Evolutionary conservation across 2,888 invertebrate species (phyloP).

Genomic region (Drosophila macrospina): DNA sequence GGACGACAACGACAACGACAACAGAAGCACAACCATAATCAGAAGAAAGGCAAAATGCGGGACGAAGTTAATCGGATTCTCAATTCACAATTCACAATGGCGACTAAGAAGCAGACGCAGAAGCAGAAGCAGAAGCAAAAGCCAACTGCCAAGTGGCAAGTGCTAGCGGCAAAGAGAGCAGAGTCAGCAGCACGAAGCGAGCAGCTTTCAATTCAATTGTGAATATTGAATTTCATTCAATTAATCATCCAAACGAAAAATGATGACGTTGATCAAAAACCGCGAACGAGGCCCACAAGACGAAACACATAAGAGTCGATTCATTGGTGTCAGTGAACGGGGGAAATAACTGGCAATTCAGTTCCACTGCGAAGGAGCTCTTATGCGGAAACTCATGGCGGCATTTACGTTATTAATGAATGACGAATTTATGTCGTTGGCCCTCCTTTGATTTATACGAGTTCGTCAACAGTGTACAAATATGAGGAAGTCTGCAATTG

Average conservation of each 20-base stretch:
- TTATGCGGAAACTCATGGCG: constrained; percentile 32
- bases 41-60: constrained; percentile 1
- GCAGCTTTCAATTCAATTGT: constrained; percentile 66
- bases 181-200: neutral
- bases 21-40: neutral
- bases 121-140: too few relatives aligned
- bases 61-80: constrained; percentile 56
- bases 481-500: constrained; percentile 10
- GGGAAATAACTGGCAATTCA: neutral
- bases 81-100: too few relatives aligned
- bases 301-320: constrained; percentile 30
- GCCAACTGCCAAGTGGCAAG: neutral
- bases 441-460: constrained; percentile 55
- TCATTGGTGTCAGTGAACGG: neutral
- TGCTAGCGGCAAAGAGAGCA: neutral
- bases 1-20: constrained; percentile 18
- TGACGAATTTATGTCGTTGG: constrained; percentile 54
- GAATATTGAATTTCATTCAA: constrained; percentile 74
- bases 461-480: constrained; percentile 30
- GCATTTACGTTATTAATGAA: constrained; percentile 68
- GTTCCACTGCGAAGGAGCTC: too few relatives aligned
- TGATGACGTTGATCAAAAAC: constrained; percentile 67
- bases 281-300: constrained; percentile 46
- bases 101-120: constrained; percentile 7
- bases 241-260: constrained; percentile 65